Base-by-base conservation (phyloP, 2,888 invertebrate genomes). In the Tuta absoluta region DNA sequence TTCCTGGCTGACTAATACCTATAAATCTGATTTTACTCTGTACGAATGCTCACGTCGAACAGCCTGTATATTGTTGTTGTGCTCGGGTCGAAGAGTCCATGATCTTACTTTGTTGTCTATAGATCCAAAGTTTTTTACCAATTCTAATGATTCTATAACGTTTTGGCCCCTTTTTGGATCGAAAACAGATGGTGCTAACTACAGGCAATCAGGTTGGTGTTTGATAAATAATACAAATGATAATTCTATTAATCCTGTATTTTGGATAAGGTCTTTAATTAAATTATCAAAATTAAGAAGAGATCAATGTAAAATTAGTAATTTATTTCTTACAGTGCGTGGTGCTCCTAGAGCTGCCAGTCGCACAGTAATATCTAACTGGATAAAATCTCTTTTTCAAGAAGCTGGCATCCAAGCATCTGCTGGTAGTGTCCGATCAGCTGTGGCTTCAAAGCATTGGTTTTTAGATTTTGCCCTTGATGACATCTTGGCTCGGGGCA, bases 261-360 rank as follows among this genome's bases (percentile, higher is more conserved):
- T 37, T 28, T 58, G 58, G 58, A 37, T 58, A 17, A 33, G 17
- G 17, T 17, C 14, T 7, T 12, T 58, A 11, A 58, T 58, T 17
- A 5, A 19, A 17, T 28, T 58, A n/a, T 58, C 58, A 8, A 33
- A 58, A 58, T 1, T 28, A 2, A 33, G 58, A 37, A 37, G 58
- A 37, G 19, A 37, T 37, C 7, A 5, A 1, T 58, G 58, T 37
- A 58, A 49, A 17, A 19, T 19, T 4, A 17, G 3, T 19, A 19
- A n/a, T 19, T 49, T 49, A 11, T 49, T 49, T 19, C 19, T 49
- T 4, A 49, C 49, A 17, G 19, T 49, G 3, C n/a, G 49, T 5
- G 49, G 49, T 19, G 4, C 17, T 49, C 49, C 49, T 7, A 49
- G 19, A 49, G 49, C 17, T 19, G 49, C 49, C 2, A 19, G 19